Conservation (phyloP, 2,888 invertebrate genomes). For the Balanococcus diminutus region DNA sequence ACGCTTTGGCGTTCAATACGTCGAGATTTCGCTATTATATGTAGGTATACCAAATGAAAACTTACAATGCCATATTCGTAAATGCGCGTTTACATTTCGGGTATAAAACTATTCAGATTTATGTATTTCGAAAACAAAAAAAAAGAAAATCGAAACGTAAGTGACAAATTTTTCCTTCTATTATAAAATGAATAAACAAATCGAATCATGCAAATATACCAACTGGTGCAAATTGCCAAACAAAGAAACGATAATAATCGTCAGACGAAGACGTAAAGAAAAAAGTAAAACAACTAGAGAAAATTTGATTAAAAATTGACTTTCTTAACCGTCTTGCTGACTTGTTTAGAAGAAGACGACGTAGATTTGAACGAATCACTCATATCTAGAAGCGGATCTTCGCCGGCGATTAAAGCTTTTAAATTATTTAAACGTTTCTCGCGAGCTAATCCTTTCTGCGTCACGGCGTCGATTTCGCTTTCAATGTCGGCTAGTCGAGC, state of each 20-base stretch:
- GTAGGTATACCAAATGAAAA: background rate
- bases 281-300: background rate
- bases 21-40: background rate
- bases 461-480: conserved; percentile 75
- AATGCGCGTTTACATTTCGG: too few relatives aligned
- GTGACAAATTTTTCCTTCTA: background rate
- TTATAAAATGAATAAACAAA: background rate
- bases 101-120: background rate
- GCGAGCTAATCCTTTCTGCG: conserved; percentile 71
- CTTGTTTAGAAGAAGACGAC: too few relatives aligned
- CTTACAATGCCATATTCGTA: background rate
- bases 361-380: conserved; percentile 51
- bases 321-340: conserved; percentile 41
- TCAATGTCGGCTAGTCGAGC: conserved; percentile 75
- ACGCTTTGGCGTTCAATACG: background rate
- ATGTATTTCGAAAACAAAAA: too few relatives aligned
- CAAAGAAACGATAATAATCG: background rate
- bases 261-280: background rate
- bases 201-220: background rate
- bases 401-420: conserved; percentile 72
- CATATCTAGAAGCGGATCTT: conserved; percentile 59
- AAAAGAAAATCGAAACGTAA: background rate
- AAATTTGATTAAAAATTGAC: conserved; percentile 33
- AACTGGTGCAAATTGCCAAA: background rate
- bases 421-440: conserved; percentile 75